A percentile compares a stretch with the other conserved stretches of the same genome.
These are phyloP conservation scores for Poecilia velifera DNA, from an alignment of 2,797 vertebrate genomes.

Conservation along the genomic window DNA sequence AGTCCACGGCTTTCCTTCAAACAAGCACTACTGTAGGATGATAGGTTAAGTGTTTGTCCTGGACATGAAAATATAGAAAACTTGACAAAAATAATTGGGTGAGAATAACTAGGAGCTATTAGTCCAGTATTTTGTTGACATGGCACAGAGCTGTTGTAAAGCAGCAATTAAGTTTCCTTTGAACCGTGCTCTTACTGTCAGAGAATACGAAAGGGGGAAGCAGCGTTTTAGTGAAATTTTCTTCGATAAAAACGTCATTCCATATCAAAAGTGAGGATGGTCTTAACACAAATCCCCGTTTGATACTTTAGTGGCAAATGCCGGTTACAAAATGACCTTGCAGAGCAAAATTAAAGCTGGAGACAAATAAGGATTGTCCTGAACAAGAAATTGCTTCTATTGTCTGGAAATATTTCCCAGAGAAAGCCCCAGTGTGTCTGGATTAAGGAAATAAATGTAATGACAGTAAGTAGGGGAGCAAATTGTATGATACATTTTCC, in stretches of 20 bases:
- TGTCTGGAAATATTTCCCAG: slow-evolving; percentile 43
- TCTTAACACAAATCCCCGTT: slow-evolving; percentile 37
- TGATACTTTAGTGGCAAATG: slow-evolving; percentile 36
- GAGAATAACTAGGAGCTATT: slow-evolving; percentile 1
- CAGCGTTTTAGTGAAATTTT: neutral
- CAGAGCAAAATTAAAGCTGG: slow-evolving; percentile 51
- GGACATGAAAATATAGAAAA: slow-evolving; percentile 5
- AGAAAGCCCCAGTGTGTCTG: slow-evolving; percentile 19
- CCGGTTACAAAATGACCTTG: slow-evolving; percentile 44
- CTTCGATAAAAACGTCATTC: neutral
- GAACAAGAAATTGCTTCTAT: slow-evolving; percentile 41
- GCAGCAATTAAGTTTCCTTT: slow-evolving; percentile 9
- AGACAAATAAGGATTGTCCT: slow-evolving; percentile 40
- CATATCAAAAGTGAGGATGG: slow-evolving; percentile 12
- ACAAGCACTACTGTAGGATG: neutral
- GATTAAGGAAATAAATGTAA: slow-evolving; percentile 11
- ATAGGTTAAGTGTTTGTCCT: neutral
- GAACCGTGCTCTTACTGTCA: neutral
- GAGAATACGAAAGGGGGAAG: neutral
- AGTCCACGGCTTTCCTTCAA: neutral
- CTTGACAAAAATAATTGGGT: neutral
- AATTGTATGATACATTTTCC: slow-evolving; percentile 38
- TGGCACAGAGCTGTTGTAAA: slow-evolving; percentile 7
- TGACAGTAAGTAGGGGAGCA: slow-evolving; percentile 7
- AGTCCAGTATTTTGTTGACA: slow-evolving; percentile 5